phyloP scores from a whole-genome alignment of 2,113 vertebrate genomes.

The Brachyhypopomus occidentalis region DNA sequence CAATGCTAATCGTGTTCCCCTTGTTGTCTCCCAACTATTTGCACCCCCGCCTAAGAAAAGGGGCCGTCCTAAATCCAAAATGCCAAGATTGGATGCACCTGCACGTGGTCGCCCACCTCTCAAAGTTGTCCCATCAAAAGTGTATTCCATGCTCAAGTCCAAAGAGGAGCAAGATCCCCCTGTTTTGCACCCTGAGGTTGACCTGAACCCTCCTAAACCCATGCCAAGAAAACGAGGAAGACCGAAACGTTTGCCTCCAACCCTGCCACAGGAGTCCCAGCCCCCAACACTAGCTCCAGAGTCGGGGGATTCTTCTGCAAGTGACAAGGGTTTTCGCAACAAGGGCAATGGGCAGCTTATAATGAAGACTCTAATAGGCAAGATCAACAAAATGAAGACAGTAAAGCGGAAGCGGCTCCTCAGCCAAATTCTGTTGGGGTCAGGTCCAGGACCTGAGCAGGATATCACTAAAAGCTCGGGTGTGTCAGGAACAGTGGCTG shows the following conservation, averaged over 20 bases:
- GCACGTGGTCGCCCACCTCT: constrained; percentile 79
- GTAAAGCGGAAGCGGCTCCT: constrained; percentile 92
- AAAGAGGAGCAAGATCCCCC: constrained; percentile 95
- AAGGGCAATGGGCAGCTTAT: constrained; percentile 92
- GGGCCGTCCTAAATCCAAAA: constrained; percentile 90
- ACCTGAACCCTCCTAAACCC: constrained; percentile 86
- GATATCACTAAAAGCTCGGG: constrained; percentile 61
- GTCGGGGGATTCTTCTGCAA: constrained; percentile 72
- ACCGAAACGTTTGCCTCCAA: constrained; percentile 90
- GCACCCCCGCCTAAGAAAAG: constrained; percentile 77
- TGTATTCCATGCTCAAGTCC: constrained; percentile 88
- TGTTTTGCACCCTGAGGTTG: constrained; percentile 92
- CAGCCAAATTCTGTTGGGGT: constrained; percentile 87
- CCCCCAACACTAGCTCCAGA: constrained; percentile 80
- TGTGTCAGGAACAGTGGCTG: constrained; percentile 70
- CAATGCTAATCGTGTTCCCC: constrained; percentile 69
- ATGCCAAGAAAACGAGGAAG: constrained; percentile 92
- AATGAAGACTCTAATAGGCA: constrained; percentile 96
- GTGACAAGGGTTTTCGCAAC: constrained; percentile 81
- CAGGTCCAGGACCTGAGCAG: constrained; percentile 63
- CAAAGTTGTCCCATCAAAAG: constrained; percentile 88
- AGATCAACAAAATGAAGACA: constrained; percentile 99
- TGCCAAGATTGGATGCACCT: constrained; percentile 89
- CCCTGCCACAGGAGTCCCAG: constrained; percentile 76
- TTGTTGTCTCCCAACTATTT: constrained; percentile 66